Evolutionary conservation across 1,140 invertebrate species (phyloP).

Genomic region (Oryzaephilus surinamensis): DNA sequence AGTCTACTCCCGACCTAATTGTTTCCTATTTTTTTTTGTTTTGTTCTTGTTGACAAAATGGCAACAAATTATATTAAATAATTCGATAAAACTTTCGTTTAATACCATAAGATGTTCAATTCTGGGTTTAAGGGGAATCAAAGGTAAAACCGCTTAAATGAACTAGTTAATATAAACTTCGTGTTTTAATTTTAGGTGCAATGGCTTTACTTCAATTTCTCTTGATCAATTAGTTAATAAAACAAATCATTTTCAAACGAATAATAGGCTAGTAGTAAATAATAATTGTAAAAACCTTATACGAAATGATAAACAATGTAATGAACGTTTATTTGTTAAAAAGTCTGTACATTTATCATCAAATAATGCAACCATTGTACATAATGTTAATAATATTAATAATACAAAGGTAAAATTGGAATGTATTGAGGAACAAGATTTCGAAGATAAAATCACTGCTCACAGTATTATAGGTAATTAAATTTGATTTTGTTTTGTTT

Average conservation of each 20-base stretch:
- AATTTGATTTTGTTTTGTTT: neutral
- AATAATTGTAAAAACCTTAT: neutral
- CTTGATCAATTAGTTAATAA: conserved; percentile 10
- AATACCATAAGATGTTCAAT: conserved; percentile 30
- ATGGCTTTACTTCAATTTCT: conserved; percentile 20
- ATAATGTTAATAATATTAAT: conserved; percentile 14
- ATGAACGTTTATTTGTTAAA: conserved; percentile 11
- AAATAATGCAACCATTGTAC: conserved; percentile 15
- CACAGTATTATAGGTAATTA: conserved; percentile 33
- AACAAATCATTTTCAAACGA: conserved; percentile 6
- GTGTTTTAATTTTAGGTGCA: conserved; percentile 18
- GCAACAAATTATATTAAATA: neutral
- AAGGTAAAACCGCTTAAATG: conserved; percentile 12
- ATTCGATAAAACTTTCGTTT: neutral
- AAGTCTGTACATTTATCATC: too few species aligned
- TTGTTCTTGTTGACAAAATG: neutral
- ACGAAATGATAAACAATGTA: conserved; percentile 10
- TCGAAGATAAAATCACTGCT: conserved; percentile 23
- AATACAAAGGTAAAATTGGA: conserved; percentile 16
- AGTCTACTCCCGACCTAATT: conserved; percentile 1
- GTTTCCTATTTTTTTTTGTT: conserved; percentile 1
- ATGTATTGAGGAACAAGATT: conserved; percentile 14
- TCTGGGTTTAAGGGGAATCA: conserved; percentile 30
- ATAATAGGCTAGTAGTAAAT: conserved; percentile 5
- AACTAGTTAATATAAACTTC: neutral